Percentiles rank a stretch among this genome's conserved stretches.
Evolutionary conservation across 2,113 vertebrate genomes (phyloP).

Genomic region (Neoarius graeffei): DNA sequence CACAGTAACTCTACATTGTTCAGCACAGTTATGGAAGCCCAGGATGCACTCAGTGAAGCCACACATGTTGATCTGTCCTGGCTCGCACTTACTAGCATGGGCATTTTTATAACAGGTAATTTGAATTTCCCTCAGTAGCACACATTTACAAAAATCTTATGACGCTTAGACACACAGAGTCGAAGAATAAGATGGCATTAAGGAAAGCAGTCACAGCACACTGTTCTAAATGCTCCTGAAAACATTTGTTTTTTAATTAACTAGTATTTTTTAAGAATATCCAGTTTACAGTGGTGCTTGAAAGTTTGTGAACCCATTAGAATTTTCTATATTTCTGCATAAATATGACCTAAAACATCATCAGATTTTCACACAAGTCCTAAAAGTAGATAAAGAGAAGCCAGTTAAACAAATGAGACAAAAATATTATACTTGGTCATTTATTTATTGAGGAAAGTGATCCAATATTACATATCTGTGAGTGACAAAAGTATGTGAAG

Average conservation of each 20-base stretch:
- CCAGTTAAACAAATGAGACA: no score
- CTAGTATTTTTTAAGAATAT: background rate
- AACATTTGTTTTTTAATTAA: background rate
- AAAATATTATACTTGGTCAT: no score
- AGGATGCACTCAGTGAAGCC: constrained; percentile 4
- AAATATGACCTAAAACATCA: no score
- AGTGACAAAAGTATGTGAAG: no score
- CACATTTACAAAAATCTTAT: background rate
- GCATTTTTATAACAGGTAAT: constrained; percentile 85
- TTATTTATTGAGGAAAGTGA: no score
- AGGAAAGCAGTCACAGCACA: background rate
- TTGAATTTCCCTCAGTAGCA: background rate
- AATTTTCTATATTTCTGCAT: no score
- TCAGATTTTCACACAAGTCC: no score
- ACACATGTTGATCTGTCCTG: constrained; percentile 72
- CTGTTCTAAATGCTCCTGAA: background rate
- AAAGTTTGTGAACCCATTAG: background rate
- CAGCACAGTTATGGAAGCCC: background rate
- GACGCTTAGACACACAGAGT: background rate
- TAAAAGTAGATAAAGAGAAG: no score
- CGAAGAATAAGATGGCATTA: background rate
- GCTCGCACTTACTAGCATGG: constrained; percentile 85
- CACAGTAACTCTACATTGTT: constrained; percentile 61
- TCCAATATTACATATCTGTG: no score
- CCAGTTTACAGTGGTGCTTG: background rate